Percentiles rank a stretch among this genome's conserved stretches.
Conservation (phyloP, 2,888 invertebrate genomes). For the Cantharis nigra region DNA sequence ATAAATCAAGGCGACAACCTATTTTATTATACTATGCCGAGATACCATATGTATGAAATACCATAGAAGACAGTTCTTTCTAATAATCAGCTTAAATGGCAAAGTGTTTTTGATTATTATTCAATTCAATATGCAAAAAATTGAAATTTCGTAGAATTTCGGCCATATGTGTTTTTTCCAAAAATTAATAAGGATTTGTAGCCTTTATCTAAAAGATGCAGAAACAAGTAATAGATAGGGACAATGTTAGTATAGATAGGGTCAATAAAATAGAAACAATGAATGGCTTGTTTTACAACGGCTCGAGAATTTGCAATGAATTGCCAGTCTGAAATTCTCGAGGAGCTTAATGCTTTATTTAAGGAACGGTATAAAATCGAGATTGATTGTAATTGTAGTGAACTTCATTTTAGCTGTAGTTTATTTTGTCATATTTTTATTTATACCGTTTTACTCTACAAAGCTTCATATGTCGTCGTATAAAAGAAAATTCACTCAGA, state of each 20-base stretch:
- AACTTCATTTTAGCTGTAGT: background rate
- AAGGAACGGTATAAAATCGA: background rate
- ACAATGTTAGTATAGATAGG: background rate
- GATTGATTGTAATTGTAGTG: background rate
- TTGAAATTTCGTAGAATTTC: no score
- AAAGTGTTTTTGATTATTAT: background rate
- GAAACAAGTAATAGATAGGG: background rate
- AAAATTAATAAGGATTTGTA: background rate
- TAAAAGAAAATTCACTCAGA: background rate
- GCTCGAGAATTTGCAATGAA: background rate
- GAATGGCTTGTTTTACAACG: background rate
- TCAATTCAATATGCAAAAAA: background rate
- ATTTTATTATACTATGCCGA: constrained; percentile 26
- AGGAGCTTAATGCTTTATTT: background rate
- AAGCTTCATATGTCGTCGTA: no score
- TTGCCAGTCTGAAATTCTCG: background rate
- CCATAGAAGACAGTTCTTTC: constrained; percentile 12
- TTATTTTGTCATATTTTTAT: background rate
- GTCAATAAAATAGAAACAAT: background rate
- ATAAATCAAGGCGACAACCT: constrained; percentile 32
- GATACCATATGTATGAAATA: constrained; percentile 27
- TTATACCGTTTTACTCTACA: background rate
- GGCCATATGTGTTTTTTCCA: background rate
- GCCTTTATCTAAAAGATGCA: background rate
- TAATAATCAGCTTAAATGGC: background rate